These are phyloP conservation scores for Darevskia nairensis DNA, from an alignment of 2,797 vertebrate species.

Conservation along the genomic window DNA sequence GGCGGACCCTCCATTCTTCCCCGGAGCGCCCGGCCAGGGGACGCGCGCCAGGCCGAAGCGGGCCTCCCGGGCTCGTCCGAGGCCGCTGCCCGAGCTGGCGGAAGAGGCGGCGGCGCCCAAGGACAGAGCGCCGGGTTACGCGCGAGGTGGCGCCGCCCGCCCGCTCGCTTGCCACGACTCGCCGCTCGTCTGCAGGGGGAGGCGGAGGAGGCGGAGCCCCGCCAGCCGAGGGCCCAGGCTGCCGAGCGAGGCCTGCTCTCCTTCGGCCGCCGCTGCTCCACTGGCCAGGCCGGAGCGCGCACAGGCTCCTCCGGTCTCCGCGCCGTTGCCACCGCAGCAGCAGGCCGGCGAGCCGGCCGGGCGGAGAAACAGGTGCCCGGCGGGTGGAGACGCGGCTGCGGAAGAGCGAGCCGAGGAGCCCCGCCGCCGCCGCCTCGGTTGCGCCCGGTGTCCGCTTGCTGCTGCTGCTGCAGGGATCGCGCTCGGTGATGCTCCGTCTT, in stretches of 20 bases:
- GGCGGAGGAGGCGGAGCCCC: neutral
- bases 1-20: too few species aligned
- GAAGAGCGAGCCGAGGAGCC: neutral
- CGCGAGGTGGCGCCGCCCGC: neutral
- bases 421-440: neutral
- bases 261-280: neutral
- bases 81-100: conserved; percentile 5
- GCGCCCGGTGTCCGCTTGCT: neutral
- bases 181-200: neutral
- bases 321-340: conserved; percentile 29
- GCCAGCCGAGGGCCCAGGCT: neutral
- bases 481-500: neutral
- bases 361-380: conserved; percentile 31
- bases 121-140: neutral
- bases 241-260: neutral
- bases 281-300: neutral
- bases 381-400: neutral
- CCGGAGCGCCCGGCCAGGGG: too few species aligned
- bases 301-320: neutral
- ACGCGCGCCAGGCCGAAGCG: neutral
- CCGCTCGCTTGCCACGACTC: conserved; percentile 7
- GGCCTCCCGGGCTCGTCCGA: neutral
- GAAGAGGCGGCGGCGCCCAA: conserved; percentile 30
- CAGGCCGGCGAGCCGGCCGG: conserved; percentile 44
- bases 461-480: neutral